Percentiles rank a stretch among this genome's conserved stretches.
These are phyloP conservation scores for Delia radicum DNA, from an alignment of 1,140 invertebrate species.

Conservation along the genomic window DNA sequence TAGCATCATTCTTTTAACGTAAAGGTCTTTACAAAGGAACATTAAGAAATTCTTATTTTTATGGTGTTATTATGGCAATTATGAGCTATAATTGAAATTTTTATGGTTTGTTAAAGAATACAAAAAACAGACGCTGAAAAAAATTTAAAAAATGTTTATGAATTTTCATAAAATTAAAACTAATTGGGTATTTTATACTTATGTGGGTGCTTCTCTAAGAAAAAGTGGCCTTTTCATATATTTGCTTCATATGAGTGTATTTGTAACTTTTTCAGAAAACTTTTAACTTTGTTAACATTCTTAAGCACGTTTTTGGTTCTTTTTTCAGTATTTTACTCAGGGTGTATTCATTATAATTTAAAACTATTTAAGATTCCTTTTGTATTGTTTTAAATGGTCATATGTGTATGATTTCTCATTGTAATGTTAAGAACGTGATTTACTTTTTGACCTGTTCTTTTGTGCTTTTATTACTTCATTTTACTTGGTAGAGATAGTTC, in stretches of 20 bases:
- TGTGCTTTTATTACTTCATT: neutral
- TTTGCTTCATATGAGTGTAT: neutral
- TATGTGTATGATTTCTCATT: neutral
- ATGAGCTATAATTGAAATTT: conserved; percentile 23
- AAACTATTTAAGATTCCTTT: neutral
- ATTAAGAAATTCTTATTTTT: conserved; percentile 21
- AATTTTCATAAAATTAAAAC: conserved; percentile 18
- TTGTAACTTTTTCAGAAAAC: neutral
- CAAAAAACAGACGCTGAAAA: neutral
- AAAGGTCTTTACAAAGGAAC: neutral
- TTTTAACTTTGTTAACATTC: neutral
- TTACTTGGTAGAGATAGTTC: neutral
- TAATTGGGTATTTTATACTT: conserved; percentile 7
- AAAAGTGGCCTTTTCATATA: neutral
- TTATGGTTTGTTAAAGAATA: conserved; percentile 6
- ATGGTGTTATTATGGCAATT: conserved; percentile 19
- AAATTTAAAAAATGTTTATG: conserved; percentile 9
- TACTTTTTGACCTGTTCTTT: neutral
- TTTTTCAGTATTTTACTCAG: neutral
- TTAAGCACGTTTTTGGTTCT: neutral
- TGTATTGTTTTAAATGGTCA: neutral
- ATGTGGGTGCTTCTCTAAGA: neutral
- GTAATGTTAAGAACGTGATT: neutral
- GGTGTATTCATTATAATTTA: neutral
- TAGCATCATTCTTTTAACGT: neutral